These are phyloP conservation scores for Tromatobia lineatoria DNA, from an alignment of 2,888 invertebrate species.

Conservation along the genomic window DNA sequence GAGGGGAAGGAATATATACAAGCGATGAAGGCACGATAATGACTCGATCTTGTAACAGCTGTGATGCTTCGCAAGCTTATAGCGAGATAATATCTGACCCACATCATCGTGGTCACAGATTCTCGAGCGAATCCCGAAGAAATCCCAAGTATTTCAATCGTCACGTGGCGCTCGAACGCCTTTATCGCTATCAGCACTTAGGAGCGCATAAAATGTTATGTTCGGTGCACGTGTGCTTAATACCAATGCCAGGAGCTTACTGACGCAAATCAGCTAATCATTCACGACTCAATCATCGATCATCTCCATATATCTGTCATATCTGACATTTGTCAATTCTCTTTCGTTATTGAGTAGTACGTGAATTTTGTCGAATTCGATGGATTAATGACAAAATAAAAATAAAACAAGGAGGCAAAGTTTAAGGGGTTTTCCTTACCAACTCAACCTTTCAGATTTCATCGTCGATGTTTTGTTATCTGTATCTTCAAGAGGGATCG, in stretches of 20 bases:
- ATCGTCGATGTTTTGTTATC: too few species aligned
- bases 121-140: not conserved
- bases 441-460: too few species aligned
- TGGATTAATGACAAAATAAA: not conserved
- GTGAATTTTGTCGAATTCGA: not conserved
- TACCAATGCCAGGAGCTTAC: not conserved
- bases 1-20: not conserved
- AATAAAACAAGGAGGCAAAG: not conserved
- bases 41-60: conserved; percentile 4
- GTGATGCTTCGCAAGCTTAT: not conserved
- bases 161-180: not conserved
- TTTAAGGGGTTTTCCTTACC: too few species aligned
- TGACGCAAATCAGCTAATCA: conserved; percentile 43
- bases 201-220: not conserved
- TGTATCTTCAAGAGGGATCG: too few species aligned
- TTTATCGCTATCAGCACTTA: conserved; percentile 9
- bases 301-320: conserved; percentile 32
- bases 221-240: not conserved
- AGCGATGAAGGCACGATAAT: not conserved
- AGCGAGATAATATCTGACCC: conserved; percentile 10
- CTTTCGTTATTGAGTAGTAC: not conserved
- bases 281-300: conserved; percentile 11
- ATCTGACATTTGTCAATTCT: not conserved
- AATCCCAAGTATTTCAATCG: conserved; percentile 22
- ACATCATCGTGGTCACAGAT: not conserved